These are phyloP conservation scores for Macrosteles quadrilineatus DNA, from an alignment of 1,140 invertebrate genomes.

Conservation along the genomic window DNA sequence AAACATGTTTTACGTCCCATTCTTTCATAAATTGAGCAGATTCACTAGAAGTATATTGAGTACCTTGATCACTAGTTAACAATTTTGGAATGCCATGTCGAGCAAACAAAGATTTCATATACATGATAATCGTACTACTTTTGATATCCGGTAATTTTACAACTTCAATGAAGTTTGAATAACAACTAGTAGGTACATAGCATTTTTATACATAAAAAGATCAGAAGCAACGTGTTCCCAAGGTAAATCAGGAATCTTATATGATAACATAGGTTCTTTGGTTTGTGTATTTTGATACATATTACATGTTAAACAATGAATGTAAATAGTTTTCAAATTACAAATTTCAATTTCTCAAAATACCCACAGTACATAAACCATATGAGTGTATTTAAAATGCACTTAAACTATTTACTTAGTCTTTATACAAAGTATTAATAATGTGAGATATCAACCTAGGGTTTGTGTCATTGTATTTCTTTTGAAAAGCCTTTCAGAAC, in stretches of 20 bases:
- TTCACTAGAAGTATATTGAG: slow-evolving; percentile 31
- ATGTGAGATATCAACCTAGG: no score
- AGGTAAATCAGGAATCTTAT: slow-evolving; percentile 30
- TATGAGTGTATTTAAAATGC: no score
- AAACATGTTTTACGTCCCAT: slow-evolving; percentile 24
- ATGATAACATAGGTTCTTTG: slow-evolving; percentile 46
- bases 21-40: slow-evolving; percentile 32
- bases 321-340: no score
- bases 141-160: neutral
- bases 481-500: no score
- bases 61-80: slow-evolving; percentile 45
- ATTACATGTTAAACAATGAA: slow-evolving; percentile 49
- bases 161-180: slow-evolving; percentile 37
- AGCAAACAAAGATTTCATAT: slow-evolving; percentile 45
- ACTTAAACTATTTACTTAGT: no score
- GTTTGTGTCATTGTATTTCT: no score
- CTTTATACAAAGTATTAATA: no score
- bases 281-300: slow-evolving; percentile 42
- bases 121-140: slow-evolving; percentile 7
- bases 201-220: slow-evolving; percentile 32
- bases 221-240: slow-evolving; percentile 35
- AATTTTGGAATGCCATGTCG: slow-evolving; percentile 43
- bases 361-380: no score
- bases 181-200: slow-evolving; percentile 35
- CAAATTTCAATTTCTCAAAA: no score